Conservation (phyloP, 2,888 invertebrate genomes). For the Leptopilina myrica region DNA sequence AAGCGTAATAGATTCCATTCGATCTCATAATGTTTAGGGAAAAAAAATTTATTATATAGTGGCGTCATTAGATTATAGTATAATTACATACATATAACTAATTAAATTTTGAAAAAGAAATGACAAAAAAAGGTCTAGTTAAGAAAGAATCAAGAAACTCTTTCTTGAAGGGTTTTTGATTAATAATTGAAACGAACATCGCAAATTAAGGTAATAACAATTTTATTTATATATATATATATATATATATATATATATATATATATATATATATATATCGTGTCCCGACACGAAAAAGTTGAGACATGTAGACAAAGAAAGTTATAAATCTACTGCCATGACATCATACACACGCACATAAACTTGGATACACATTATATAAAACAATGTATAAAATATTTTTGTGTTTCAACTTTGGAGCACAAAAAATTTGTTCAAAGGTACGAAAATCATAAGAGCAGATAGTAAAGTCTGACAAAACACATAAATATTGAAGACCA, state of each 20-base stretch:
- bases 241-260: conserved; percentile 14
- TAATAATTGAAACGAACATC: too few relatives aligned
- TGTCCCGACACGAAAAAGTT: background rate
- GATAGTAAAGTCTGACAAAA: background rate
- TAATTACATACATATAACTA: too few relatives aligned
- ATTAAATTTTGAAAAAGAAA: too few relatives aligned
- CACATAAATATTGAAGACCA: too few relatives aligned
- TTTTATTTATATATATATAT: background rate
- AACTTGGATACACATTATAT: conserved; percentile 6
- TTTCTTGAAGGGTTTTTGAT: too few relatives aligned
- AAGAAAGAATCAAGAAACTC: too few relatives aligned
- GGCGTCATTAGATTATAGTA: background rate
- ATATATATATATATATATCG: too few relatives aligned
- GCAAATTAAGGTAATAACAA: too few relatives aligned
- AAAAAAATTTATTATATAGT: background rate
- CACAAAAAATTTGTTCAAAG: conserved; percentile 14
- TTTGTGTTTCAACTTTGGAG: background rate
- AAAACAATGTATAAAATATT: conserved; percentile 3
- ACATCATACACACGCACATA: conserved; percentile 13
- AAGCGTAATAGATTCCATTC: conserved; percentile 18
- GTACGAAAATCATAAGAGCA: background rate
- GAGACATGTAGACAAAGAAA: conserved; percentile 30
- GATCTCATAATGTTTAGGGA: conserved; percentile 33
- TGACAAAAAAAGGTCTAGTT: too few relatives aligned
- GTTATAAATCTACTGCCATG: conserved; percentile 39